phyloP scores from a whole-genome alignment of 2,797 vertebrate species.

The Amniataba percoides region DNA sequence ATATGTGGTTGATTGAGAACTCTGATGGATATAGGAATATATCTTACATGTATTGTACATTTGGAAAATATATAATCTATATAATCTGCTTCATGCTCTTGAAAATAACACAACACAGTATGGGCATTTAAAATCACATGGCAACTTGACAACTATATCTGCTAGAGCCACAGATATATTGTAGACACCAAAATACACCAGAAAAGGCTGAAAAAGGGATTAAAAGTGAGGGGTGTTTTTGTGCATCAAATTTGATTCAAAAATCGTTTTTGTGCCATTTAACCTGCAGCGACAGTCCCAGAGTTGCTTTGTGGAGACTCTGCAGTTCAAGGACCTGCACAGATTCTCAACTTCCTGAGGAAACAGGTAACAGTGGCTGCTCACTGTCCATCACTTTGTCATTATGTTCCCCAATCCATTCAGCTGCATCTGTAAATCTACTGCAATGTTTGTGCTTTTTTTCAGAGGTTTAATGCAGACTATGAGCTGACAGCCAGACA shows the following conservation, averaged over 20 bases:
- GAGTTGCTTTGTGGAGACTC: slow-evolving; percentile 87
- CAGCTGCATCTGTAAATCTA: neutral
- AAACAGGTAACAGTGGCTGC: slow-evolving; percentile 87
- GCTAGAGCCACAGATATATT: neutral
- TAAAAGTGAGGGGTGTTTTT: too few species aligned
- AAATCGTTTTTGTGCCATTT: neutral
- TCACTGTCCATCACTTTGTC: neutral
- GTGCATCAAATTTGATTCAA: too few species aligned
- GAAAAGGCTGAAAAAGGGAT: neutral
- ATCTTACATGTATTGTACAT: neutral
- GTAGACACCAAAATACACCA: neutral
- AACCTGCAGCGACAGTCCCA: slow-evolving; percentile 88
- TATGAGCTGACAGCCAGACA: slow-evolving; percentile 94
- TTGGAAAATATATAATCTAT: neutral
- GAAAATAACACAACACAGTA: slow-evolving; percentile 1
- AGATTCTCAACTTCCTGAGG: slow-evolving; percentile 94
- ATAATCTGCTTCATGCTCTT: neutral
- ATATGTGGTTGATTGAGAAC: neutral
- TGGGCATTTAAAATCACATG: neutral
- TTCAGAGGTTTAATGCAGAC: slow-evolving; percentile 95
- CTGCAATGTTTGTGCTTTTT: neutral
- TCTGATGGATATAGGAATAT: neutral
- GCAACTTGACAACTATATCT: neutral
- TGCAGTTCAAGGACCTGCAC: slow-evolving; percentile 90
- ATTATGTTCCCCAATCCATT: neutral